These are phyloP conservation scores for Psilopsiagon aymara DNA, from an alignment of 2,113 vertebrate genomes.

Conservation along the genomic window DNA sequence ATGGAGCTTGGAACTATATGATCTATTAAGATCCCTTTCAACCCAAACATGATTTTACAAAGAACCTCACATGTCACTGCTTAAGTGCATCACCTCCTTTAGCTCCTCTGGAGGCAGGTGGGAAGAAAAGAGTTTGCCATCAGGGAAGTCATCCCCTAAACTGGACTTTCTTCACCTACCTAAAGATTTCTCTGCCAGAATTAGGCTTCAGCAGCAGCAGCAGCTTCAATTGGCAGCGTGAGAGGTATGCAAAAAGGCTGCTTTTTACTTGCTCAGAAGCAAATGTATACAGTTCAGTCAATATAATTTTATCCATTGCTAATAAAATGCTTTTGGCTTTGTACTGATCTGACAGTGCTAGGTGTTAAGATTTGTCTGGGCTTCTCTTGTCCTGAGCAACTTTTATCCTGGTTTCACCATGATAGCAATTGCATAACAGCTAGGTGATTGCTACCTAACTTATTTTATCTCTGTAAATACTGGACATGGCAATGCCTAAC, in stretches of 20 bases:
- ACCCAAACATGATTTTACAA: neutral
- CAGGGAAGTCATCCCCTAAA: neutral
- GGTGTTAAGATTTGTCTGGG: neutral
- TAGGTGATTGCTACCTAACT: neutral
- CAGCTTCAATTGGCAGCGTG: neutral
- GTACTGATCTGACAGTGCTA: neutral
- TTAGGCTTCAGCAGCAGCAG: neutral
- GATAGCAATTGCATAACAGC: accelerated
- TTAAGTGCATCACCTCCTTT: accelerated
- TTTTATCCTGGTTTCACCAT: neutral
- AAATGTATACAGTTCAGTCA: neutral
- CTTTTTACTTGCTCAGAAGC: neutral
- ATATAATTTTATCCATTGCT: accelerated
- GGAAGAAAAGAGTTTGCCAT: neutral
- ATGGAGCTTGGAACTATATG: neutral
- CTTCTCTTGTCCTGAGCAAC: neutral
- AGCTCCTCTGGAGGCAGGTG: neutral
- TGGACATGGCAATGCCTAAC: neutral
- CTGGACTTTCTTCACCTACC: accelerated
- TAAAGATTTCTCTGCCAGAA: neutral
- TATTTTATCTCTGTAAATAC: neutral
- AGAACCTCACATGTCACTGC: neutral
- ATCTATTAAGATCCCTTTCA: neutral
- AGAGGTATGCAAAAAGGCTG: no score
- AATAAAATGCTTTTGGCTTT: neutral